Conservation (phyloP, 2,113 vertebrate species). For the Varanus komodoensis region DNA sequence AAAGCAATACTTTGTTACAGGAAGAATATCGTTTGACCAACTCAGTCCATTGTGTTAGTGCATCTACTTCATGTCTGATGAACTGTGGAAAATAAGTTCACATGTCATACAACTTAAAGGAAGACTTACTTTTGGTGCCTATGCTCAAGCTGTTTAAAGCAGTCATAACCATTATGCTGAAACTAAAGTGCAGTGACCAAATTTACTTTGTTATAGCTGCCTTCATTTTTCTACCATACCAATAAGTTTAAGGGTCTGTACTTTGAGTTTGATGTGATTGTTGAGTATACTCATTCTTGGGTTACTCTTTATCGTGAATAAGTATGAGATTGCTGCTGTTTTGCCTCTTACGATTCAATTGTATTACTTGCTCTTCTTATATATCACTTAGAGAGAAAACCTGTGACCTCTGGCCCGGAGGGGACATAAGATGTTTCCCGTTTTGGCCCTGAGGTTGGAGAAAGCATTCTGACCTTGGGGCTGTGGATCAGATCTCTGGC, state of each 20-base stretch:
- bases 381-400: no score
- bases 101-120: background rate
- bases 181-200: background rate
- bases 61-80: background rate
- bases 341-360: no score
- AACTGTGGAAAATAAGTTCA: background rate
- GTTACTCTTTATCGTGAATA: background rate
- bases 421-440: no score
- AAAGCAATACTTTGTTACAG: background rate
- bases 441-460: no score
- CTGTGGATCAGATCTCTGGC: no score
- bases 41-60: background rate
- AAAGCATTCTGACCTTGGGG: no score
- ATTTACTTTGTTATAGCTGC: background rate
- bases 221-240: accelerated
- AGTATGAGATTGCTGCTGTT: accelerated
- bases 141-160: background rate
- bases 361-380: no score
- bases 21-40: background rate
- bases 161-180: background rate
- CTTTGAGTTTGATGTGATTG: background rate
- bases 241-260: background rate
- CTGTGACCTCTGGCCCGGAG: no score
- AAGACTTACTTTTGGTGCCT: background rate
- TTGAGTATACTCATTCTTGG: background rate